Evolutionary conservation across 2,888 invertebrate species (phyloP).

Genomic region (Phragmatobia fuliginosa): DNA sequence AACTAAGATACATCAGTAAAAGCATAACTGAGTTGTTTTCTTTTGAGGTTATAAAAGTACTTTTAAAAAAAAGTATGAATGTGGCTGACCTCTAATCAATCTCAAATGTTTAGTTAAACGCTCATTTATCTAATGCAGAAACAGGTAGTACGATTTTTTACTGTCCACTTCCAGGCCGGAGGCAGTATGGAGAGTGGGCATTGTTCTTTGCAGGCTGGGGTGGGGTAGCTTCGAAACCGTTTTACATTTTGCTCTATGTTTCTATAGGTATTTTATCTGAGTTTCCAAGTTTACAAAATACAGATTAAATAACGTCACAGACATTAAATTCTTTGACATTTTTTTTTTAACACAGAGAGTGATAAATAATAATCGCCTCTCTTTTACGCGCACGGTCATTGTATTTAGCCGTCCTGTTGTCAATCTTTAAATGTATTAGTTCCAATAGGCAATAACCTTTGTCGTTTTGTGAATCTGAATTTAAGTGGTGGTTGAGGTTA

Average conservation of each 20-base stretch:
- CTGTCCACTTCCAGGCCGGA: too few relatives aligned
- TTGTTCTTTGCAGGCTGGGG: too few relatives aligned
- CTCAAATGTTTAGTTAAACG: too few relatives aligned
- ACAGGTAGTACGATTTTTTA: too few relatives aligned
- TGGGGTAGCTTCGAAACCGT: too few relatives aligned
- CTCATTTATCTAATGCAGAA: too few relatives aligned
- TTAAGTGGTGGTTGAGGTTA: slow-evolving; percentile 44
- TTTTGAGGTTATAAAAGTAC: too few relatives aligned
- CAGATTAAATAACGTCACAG: background rate
- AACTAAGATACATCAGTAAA: too few relatives aligned
- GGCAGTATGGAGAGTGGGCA: too few relatives aligned
- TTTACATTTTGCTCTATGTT: background rate
- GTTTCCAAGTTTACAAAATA: background rate
- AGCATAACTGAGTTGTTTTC: too few relatives aligned
- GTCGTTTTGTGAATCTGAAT: slow-evolving; percentile 3
- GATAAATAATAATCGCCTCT: background rate
- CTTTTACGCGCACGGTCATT: background rate
- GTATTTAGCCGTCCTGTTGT: slow-evolving; percentile 8
- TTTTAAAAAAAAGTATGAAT: too few relatives aligned
- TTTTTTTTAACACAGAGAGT: background rate
- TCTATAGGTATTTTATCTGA: background rate
- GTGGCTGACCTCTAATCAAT: too few relatives aligned
- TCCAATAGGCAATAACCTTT: background rate
- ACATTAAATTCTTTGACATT: background rate
- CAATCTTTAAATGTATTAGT: background rate